A percentile compares a stretch with the other conserved stretches of the same genome.
These are phyloP conservation scores for Erythrocebus patas DNA, from an alignment of 2,113 vertebrate species.

Conservation along the genomic window DNA sequence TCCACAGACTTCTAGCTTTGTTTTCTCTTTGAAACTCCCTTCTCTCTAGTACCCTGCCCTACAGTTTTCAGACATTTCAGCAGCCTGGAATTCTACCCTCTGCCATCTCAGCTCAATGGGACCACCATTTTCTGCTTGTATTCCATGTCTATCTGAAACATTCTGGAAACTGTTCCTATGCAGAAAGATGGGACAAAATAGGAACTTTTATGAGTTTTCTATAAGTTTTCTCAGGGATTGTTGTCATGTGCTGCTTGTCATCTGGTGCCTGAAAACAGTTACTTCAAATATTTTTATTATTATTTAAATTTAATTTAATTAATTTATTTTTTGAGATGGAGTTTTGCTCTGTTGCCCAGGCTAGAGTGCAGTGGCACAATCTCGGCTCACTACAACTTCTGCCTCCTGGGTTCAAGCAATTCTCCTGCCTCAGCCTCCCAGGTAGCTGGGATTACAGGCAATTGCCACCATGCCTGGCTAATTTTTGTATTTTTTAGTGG, in stretches of 20 bases:
- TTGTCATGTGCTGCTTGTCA: background rate
- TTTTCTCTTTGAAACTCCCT: background rate
- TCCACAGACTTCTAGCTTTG: background rate
- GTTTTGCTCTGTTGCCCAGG: no score
- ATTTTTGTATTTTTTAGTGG: no score
- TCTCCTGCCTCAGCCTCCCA: no score
- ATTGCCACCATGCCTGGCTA: no score
- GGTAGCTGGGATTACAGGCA: no score
- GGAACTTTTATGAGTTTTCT: background rate
- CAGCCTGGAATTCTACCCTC: background rate
- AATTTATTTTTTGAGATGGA: no score
- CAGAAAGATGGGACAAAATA: background rate
- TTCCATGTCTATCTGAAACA: background rate
- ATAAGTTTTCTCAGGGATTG: background rate
- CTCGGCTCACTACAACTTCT: no score
- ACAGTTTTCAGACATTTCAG: background rate
- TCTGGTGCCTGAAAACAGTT: background rate
- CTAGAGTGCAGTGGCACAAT: no score
- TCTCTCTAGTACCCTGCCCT: no score
- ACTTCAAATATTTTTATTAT: background rate
- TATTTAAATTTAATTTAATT: no score
- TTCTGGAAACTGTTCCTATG: background rate
- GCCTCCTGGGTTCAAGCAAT: no score
- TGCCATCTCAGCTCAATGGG: background rate
- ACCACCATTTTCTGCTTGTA: fast-evolving